Evolutionary conservation across 2,888 invertebrate genomes (phyloP).

Genomic region (Lamproptera curius): DNA sequence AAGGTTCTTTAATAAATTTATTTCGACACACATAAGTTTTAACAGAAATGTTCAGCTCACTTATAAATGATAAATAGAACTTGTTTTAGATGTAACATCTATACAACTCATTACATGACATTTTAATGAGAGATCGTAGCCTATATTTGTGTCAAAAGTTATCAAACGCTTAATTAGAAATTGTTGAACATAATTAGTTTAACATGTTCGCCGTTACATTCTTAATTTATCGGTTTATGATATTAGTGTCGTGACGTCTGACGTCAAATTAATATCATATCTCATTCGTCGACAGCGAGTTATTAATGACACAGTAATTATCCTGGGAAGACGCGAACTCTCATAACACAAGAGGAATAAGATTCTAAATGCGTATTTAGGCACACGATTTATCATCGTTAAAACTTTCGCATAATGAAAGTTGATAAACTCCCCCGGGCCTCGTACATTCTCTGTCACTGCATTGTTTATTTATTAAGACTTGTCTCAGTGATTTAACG

Average conservation of each 20-base stretch:
- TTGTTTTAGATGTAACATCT: no score
- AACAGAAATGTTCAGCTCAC: no score
- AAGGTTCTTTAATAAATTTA: no score
- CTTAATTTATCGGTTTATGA: slow-evolving; percentile 44
- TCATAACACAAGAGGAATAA: slow-evolving; percentile 46
- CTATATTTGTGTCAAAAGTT: no score
- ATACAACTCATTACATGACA: no score
- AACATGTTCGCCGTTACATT: slow-evolving; percentile 28
- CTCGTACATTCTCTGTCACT: slow-evolving; percentile 35
- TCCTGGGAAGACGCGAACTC: slow-evolving; percentile 44
- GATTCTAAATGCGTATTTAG: slow-evolving; percentile 46
- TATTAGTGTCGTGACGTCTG: slow-evolving; percentile 45
- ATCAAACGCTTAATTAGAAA: no score
- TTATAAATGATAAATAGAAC: no score
- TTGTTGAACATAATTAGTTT: neutral
- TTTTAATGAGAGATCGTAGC: no score
- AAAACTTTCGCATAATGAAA: slow-evolving; percentile 54
- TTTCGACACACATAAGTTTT: no score
- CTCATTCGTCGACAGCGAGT: slow-evolving; percentile 49
- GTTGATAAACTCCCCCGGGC: slow-evolving; percentile 40
- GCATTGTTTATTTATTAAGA: slow-evolving; percentile 21
- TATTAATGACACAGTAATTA: slow-evolving; percentile 66
- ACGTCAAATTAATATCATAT: slow-evolving; percentile 52
- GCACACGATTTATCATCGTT: slow-evolving; percentile 60
- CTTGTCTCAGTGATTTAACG: slow-evolving; percentile 13